Conservation (phyloP, 2,113 vertebrate genomes). For the Bubo blakistoni region DNA sequence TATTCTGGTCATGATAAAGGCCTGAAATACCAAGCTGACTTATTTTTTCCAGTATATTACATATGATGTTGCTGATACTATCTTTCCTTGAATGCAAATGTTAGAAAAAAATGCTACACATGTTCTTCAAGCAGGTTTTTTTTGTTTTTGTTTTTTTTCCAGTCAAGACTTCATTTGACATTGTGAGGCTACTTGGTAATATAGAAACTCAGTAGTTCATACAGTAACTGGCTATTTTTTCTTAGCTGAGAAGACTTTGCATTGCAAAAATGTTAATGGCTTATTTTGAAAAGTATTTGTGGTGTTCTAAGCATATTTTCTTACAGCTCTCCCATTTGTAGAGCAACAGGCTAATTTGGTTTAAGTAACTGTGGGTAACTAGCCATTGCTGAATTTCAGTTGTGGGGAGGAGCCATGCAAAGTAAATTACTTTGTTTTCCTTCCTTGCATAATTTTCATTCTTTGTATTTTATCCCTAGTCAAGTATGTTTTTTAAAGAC, state of each 20-base stretch:
- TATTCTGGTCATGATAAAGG: slow-evolving; percentile 45
- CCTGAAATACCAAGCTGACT: slow-evolving; percentile 30
- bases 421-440: neutral
- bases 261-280: slow-evolving; percentile 29
- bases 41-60: slow-evolving; percentile 56
- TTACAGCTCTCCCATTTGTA: slow-evolving; percentile 5
- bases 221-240: slow-evolving; percentile 47
- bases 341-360: neutral
- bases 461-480: neutral
- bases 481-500: neutral
- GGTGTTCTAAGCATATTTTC: neutral
- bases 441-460: neutral
- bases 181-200: slow-evolving; percentile 38
- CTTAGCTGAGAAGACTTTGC: neutral
- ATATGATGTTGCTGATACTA: slow-evolving; percentile 29
- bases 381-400: neutral
- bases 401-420: neutral
- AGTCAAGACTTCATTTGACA: slow-evolving; percentile 5
- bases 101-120: neutral
- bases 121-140: neutral
- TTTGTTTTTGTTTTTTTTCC: neutral
- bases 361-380: neutral
- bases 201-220: slow-evolving; percentile 51
- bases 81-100: slow-evolving; percentile 51
- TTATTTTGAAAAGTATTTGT: slow-evolving; percentile 10